These are phyloP conservation scores for Osmoderma eremita DNA, from an alignment of 2,888 invertebrate species.

Conservation along the genomic window DNA sequence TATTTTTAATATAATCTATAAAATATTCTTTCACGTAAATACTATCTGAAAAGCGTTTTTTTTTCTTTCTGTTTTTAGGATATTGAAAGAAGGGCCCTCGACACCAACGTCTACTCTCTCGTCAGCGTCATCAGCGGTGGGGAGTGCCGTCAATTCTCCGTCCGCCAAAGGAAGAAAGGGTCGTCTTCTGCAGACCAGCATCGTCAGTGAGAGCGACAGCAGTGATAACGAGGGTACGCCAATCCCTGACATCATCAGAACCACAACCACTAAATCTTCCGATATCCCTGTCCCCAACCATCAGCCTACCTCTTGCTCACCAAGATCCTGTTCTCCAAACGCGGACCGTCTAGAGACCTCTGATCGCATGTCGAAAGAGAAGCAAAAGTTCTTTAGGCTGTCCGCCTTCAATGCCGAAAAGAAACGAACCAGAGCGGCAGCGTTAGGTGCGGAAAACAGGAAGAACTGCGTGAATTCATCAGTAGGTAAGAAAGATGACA, in stretches of 20 bases:
- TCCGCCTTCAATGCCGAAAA: slow-evolving; percentile 81
- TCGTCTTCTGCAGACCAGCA: slow-evolving; percentile 62
- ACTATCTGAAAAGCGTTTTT: background rate
- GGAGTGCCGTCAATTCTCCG: slow-evolving; percentile 44
- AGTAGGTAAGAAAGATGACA: slow-evolving; percentile 43
- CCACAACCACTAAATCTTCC: slow-evolving; percentile 49
- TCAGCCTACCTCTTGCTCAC: slow-evolving; percentile 47
- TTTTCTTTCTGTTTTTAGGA: slow-evolving; percentile 30
- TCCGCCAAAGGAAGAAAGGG: slow-evolving; percentile 55
- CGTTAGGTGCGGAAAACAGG: slow-evolving; percentile 22
- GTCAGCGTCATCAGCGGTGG: slow-evolving; percentile 44
- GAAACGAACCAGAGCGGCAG: slow-evolving; percentile 55
- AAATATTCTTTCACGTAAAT: background rate
- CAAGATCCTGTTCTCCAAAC: slow-evolving; percentile 50
- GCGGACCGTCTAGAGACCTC: slow-evolving; percentile 68
- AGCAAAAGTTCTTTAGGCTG: slow-evolving; percentile 86
- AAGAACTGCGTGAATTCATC: slow-evolving; percentile 12
- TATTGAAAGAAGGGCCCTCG: slow-evolving; percentile 39
- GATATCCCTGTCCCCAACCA: slow-evolving; percentile 43
- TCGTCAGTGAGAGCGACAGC: slow-evolving; percentile 57
- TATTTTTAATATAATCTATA: background rate
- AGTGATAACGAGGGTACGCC: slow-evolving; percentile 63
- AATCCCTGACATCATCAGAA: slow-evolving; percentile 59
- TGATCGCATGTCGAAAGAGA: slow-evolving; percentile 86
- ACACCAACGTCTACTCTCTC: slow-evolving; percentile 45